Evolutionary conservation across 2,888 invertebrate species (phyloP).

Genomic region (Gandaritis pyraliata): DNA sequence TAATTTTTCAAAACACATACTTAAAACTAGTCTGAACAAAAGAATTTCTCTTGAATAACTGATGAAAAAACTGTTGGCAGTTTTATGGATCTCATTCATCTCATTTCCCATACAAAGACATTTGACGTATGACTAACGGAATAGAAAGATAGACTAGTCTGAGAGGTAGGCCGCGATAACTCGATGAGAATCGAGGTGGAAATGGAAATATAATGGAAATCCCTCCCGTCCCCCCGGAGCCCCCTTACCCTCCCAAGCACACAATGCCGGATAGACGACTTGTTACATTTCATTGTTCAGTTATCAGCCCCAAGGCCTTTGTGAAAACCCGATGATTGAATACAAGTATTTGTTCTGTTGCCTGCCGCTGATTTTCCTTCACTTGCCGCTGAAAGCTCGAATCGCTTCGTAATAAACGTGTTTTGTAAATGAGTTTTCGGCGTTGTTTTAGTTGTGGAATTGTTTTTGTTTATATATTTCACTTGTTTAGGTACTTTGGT

Average conservation of each 20-base stretch:
- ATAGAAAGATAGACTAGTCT: constrained; percentile 83
- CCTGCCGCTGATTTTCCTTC: constrained; percentile 78
- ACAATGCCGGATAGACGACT: constrained; percentile 83
- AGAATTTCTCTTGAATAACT: neutral
- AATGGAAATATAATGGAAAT: constrained; percentile 84
- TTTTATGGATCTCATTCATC: constrained; percentile 33
- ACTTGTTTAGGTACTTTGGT: neutral
- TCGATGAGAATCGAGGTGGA: constrained; percentile 81
- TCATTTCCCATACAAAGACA: constrained; percentile 49
- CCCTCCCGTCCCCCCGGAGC: constrained; percentile 51
- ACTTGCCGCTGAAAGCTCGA: constrained; percentile 74
- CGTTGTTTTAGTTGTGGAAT: constrained; percentile 42
- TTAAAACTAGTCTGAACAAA: too few species aligned
- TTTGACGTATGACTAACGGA: constrained; percentile 73
- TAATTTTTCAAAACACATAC: too few species aligned
- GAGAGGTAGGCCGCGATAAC: constrained; percentile 82
- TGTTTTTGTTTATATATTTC: constrained; percentile 4
- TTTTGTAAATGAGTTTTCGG: constrained; percentile 65
- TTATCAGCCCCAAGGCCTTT: constrained; percentile 82
- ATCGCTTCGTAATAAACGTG: constrained; percentile 68
- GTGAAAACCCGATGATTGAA: constrained; percentile 82
- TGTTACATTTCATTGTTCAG: constrained; percentile 85
- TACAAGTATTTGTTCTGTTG: constrained; percentile 82
- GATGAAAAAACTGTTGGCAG: constrained; percentile 13
- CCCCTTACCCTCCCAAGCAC: constrained; percentile 54